These are phyloP conservation scores for Catostomus latipinnis DNA, from an alignment of 2,797 vertebrate species.

Conservation along the genomic window DNA sequence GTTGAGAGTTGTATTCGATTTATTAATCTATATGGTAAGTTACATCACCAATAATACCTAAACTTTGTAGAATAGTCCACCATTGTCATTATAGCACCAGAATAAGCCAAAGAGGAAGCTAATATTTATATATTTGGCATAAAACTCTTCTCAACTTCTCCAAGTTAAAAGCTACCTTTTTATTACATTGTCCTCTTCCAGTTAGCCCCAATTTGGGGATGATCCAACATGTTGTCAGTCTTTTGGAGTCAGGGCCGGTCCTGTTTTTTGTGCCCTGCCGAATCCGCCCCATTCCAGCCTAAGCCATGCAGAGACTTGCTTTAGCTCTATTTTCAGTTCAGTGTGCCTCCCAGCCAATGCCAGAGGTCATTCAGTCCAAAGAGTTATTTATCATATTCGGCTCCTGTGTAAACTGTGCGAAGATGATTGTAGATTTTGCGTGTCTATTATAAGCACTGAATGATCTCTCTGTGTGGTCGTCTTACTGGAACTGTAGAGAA, in stretches of 20 bases:
- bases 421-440: not conserved
- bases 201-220: constrained; percentile 21
- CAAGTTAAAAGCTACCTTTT: constrained; percentile 9
- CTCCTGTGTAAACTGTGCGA: not conserved
- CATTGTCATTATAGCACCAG: constrained; percentile 12
- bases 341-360: not conserved
- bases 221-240: constrained; percentile 35
- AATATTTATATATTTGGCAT: not conserved
- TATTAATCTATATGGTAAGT: constrained; percentile 97
- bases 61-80: not conserved
- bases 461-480: constrained; percentile 29
- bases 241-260: constrained; percentile 54
- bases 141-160: constrained; percentile 12
- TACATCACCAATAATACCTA: not conserved
- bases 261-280: constrained; percentile 30
- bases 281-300: constrained; percentile 44
- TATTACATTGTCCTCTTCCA: not conserved
- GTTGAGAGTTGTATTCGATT: constrained; percentile 98
- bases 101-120: constrained; percentile 2
- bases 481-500: constrained; percentile 22
- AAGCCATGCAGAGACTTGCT: constrained; percentile 39
- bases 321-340: not conserved
- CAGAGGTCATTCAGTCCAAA: constrained; percentile 4
- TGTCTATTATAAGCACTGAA: constrained; percentile 6
- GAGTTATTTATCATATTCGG: constrained; percentile 3